Evolutionary conservation across 2,888 invertebrate species (phyloP).

Genomic region (Lamellibrachia satsuma): DNA sequence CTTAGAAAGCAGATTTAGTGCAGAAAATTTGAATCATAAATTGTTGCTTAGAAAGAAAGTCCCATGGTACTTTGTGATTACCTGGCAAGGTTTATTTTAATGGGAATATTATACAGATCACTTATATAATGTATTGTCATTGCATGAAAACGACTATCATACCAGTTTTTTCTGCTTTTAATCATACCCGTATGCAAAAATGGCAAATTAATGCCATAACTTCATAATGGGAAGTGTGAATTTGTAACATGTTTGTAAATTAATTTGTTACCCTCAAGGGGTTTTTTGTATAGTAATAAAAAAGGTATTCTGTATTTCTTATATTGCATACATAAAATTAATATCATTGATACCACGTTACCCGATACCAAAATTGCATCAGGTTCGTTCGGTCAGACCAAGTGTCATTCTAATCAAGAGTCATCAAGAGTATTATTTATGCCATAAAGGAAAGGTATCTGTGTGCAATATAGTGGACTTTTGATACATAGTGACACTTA

Average conservation of each 20-base stretch:
- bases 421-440: not conserved
- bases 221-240: too few relatives aligned
- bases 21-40: not conserved
- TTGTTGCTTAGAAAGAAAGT: not conserved
- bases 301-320: not conserved
- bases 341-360: not conserved
- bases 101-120: too few relatives aligned
- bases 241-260: not conserved
- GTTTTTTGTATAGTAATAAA: not conserved
- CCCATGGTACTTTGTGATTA: not conserved
- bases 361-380: not conserved
- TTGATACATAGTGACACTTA: not conserved
- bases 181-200: not conserved
- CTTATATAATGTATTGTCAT: too few relatives aligned
- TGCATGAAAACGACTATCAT: too few relatives aligned
- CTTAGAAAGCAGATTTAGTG: too few relatives aligned
- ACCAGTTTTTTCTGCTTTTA: too few relatives aligned
- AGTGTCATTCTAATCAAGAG: not conserved
- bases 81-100: not conserved
- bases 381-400: not conserved
- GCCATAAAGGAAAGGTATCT: too few relatives aligned
- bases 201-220: not conserved
- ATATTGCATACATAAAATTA: not conserved
- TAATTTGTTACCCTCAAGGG: not conserved
- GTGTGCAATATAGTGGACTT: not conserved